A percentile compares a stretch with the other conserved stretches of the same genome.
Conservation (phyloP, 2,888 invertebrate species). For the Stenchaetothrips biformis region DNA sequence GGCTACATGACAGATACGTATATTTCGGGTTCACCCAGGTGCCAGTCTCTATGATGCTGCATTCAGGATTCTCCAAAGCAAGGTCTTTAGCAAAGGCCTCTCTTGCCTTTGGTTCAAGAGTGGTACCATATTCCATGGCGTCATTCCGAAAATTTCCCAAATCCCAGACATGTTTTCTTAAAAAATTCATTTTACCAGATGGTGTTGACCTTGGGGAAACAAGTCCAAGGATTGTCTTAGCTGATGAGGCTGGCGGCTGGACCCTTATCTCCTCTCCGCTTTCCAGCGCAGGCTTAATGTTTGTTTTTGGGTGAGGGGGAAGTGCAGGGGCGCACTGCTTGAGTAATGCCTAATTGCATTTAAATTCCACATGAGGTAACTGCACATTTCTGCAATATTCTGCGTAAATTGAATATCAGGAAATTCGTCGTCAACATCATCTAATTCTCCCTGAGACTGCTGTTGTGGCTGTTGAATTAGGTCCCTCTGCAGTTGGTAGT, state of each 20-base stretch:
- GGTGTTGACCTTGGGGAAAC: neutral
- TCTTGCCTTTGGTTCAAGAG: neutral
- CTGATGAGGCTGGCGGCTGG: neutral
- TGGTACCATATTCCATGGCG: neutral
- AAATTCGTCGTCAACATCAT: too few relatives aligned
- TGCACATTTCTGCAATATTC: neutral
- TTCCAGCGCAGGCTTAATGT: neutral
- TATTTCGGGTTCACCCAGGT: slow-evolving; percentile 25
- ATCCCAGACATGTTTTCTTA: neutral
- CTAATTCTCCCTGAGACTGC: neutral
- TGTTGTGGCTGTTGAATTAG: neutral
- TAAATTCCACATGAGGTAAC: neutral
- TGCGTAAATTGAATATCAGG: neutral
- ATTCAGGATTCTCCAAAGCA: neutral
- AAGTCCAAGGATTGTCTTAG: neutral
- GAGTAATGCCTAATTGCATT: neutral
- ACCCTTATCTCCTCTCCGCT: neutral
- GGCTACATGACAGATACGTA: slow-evolving; percentile 28
- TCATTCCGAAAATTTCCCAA: neutral
- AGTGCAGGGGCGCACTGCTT: neutral
- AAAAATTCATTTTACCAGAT: neutral
- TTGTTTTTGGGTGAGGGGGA: neutral
- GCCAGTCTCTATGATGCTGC: neutral
- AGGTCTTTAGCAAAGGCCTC: neutral
- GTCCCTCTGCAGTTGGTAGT: neutral